A percentile compares a stretch with the other conserved stretches of the same genome.
Evolutionary conservation across 1,140 invertebrate species (phyloP).

Genomic region (Drosophila trapezifrons): DNA sequence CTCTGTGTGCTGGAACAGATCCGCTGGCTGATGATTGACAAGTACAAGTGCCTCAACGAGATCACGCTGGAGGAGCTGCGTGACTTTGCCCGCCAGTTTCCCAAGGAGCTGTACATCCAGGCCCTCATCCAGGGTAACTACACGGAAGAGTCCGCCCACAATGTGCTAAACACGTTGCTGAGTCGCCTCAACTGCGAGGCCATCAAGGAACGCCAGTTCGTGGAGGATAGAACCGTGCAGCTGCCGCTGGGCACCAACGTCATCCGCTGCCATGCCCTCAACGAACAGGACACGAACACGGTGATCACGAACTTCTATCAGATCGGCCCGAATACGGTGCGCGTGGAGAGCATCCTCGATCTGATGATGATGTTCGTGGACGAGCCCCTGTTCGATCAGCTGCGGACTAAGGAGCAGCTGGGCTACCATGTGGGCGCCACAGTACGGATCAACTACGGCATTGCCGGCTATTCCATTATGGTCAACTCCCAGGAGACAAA

Average conservation of each 20-base stretch:
- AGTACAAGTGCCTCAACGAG: conserved; percentile 86
- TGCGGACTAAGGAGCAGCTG: conserved; percentile 95
- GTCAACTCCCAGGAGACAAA: conserved; percentile 91
- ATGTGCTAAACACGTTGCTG: conserved; percentile 84
- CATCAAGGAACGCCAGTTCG: conserved; percentile 66
- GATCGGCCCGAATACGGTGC: conserved; percentile 87
- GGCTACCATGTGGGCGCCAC: conserved; percentile 92
- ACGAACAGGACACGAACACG: conserved; percentile 91
- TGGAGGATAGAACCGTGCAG: conserved; percentile 80
- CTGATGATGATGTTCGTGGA: conserved; percentile 91
- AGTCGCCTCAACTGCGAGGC: conserved; percentile 74
- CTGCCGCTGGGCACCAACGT: conserved; percentile 88
- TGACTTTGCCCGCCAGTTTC: conserved; percentile 86
- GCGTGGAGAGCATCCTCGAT: conserved; percentile 90
- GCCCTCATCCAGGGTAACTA: conserved; percentile 92
- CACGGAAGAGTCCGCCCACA: conserved; percentile 86
- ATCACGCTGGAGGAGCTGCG: conserved; percentile 87
- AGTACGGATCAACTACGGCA: conserved; percentile 88
- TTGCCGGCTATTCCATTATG: conserved; percentile 90
- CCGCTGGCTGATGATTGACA: conserved; percentile 88
- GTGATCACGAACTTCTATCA: conserved; percentile 96
- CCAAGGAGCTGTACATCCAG: conserved; percentile 88
- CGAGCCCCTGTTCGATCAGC: conserved; percentile 94
- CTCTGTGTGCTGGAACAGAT: conserved; percentile 87
- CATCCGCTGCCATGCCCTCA: conserved; percentile 89